These are phyloP conservation scores for Sapajus apella DNA, from an alignment of 2,113 vertebrate species.

Conservation along the genomic window DNA sequence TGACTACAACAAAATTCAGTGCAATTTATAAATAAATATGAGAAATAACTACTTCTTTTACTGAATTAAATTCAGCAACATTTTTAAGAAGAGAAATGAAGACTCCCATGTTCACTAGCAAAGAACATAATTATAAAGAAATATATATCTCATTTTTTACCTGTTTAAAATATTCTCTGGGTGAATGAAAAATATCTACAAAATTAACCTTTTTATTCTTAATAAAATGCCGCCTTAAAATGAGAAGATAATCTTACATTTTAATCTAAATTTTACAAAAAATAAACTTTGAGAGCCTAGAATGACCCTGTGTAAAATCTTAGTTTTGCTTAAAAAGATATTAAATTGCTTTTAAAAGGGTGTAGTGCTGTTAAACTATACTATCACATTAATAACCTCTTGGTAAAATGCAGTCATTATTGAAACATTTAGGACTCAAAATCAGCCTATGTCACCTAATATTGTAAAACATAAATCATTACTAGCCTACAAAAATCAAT, in stretches of 20 bases:
- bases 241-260: neutral
- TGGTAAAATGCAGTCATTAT: neutral
- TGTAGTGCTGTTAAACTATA: neutral
- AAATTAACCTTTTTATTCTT: slow-evolving; percentile 78
- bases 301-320: neutral
- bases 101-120: slow-evolving; percentile 75
- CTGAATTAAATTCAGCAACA: slow-evolving; percentile 86
- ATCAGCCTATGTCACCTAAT: neutral
- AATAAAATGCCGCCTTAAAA: slow-evolving; percentile 56
- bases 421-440: slow-evolving; percentile 8
- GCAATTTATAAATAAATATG: slow-evolving; percentile 88
- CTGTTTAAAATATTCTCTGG: slow-evolving; percentile 66
- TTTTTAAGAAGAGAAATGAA: slow-evolving; percentile 85
- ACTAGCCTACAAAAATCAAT: slow-evolving; percentile 33
- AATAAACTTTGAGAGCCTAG: neutral
- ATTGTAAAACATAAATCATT: neutral
- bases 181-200: slow-evolving; percentile 66
- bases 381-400: neutral
- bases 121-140: slow-evolving; percentile 74
- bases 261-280: neutral
- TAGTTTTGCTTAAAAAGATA: neutral
- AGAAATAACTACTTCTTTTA: slow-evolving; percentile 84
- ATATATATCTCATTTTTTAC: slow-evolving; percentile 79
- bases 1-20: slow-evolving; percentile 85
- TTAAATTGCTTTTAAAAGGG: slow-evolving; percentile 11